Percentiles rank a stretch among this genome's conserved stretches.
Conservation (phyloP, 2,888 invertebrate species). For the Bembecia ichneumoniformis region DNA sequence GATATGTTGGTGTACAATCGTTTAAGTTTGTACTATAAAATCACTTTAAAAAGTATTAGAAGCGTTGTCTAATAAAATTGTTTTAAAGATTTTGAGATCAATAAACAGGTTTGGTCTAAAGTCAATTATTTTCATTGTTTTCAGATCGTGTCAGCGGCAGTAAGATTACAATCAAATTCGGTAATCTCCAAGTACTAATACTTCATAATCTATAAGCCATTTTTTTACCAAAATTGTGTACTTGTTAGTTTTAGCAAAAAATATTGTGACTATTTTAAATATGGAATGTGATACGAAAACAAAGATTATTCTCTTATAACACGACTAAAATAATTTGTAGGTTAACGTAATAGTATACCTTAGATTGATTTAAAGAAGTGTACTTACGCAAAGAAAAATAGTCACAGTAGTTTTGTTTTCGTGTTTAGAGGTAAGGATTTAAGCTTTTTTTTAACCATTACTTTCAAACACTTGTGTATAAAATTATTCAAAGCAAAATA, state of each 20-base stretch:
- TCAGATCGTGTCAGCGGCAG: conserved; percentile 16
- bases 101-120: neutral
- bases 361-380: conserved; percentile 5
- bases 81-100: too few relatives aligned
- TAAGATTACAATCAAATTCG: conserved; percentile 13
- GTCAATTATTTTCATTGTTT: conserved; percentile 17
- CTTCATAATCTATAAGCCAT: conserved; percentile 34
- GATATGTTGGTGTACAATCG: too few relatives aligned
- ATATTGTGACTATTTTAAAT: conserved; percentile 34
- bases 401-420: conserved; percentile 28
- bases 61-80: too few relatives aligned
- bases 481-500: neutral
- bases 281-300: neutral
- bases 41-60: too few relatives aligned
- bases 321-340: too few relatives aligned
- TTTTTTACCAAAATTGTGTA: conserved; percentile 53
- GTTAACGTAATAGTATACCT: neutral
- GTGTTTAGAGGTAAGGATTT: neutral
- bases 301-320: neutral
- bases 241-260: conserved; percentile 23
- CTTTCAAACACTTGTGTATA: neutral
- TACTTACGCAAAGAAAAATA: conserved; percentile 18
- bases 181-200: conserved; percentile 34
- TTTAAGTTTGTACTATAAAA: too few relatives aligned
- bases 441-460: neutral